These are phyloP conservation scores for Phanerotoma sp. DNA, from an alignment of 2,888 invertebrate genomes.

Conservation along the genomic window DNA sequence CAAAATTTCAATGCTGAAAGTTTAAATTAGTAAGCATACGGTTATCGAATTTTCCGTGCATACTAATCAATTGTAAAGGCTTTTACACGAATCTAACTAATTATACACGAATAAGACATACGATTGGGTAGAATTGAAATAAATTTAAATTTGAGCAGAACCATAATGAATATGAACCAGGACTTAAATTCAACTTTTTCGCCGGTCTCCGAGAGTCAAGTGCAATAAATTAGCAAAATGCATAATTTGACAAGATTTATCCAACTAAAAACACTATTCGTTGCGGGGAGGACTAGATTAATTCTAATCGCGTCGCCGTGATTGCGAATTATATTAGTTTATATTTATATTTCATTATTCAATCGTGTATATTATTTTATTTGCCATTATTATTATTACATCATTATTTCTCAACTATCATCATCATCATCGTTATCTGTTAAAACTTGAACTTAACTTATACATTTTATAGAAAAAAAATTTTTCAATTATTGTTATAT, in stretches of 20 bases:
- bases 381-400: background rate
- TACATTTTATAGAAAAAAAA: background rate
- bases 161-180: background rate
- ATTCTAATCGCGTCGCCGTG: slow-evolving; percentile 27
- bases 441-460: background rate
- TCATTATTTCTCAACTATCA: background rate
- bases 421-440: slow-evolving; percentile 1
- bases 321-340: slow-evolving; percentile 3
- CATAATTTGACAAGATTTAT: background rate
- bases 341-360: background rate
- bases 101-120: background rate
- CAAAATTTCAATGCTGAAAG: too few species aligned
- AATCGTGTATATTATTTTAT: background rate
- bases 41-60: too few species aligned
- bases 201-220: background rate
- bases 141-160: background rate
- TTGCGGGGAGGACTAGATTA: slow-evolving; percentile 35
- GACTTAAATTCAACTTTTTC: background rate
- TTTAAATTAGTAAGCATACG: too few species aligned
- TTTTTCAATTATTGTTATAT: background rate
- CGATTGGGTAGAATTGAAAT: background rate
- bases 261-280: slow-evolving; percentile 25
- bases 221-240: background rate
- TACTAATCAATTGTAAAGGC: too few species aligned
- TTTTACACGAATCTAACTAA: too few species aligned